Base-by-base conservation (phyloP, 1,140 invertebrate species). In the Hylyphantes graminicola region DNA sequence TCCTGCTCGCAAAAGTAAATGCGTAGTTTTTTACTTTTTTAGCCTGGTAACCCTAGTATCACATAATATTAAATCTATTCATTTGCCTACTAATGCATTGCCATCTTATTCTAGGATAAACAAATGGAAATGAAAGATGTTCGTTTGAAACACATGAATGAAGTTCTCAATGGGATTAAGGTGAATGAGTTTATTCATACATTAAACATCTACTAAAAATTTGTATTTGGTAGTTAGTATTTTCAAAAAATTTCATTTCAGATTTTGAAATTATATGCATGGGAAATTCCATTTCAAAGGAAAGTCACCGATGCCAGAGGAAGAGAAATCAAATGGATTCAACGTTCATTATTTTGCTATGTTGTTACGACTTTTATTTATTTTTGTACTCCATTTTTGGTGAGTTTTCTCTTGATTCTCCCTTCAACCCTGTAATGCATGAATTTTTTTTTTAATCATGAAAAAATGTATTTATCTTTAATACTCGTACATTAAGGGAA, bases 81-180 rank as follows among this genome's bases (percentile, higher is more conserved):
- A n/a, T n/a, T n/a, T n/a, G n/a, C n/a, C n/a, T 35, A 35, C 35
- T 35, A 35, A 35, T 35, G 35, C 35, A 35, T 35, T 35, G 35
- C 35, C 35, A 35, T 35, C 35, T 35, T 35, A 35, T 35, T 35
- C 35, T 35, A 59, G 57, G 88, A 90, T 12, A 83, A 73, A n/a
- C 79, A 89, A 74, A 89, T 90, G 88, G 77, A 86, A 59, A 77
- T 86, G 12, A 90, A 90, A 86, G 90, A 90, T 86, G 82, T 96
- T 88, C 92, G 97, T 87, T 95, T 98, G 0, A 98, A 97, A 89
- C 90, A 98, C 35, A 97, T 97, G 94, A 98, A 97, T 88, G 97
- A 98, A 93, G 94, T 98, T 82, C 92, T 98, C 19, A 95, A 94
- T 89, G 96, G 96, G 65, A 98, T 98, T 79, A 98, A 83, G n/a